Evolutionary conservation across 1,140 invertebrate species (phyloP).

Genomic region (Psilanteris sp.): DNA sequence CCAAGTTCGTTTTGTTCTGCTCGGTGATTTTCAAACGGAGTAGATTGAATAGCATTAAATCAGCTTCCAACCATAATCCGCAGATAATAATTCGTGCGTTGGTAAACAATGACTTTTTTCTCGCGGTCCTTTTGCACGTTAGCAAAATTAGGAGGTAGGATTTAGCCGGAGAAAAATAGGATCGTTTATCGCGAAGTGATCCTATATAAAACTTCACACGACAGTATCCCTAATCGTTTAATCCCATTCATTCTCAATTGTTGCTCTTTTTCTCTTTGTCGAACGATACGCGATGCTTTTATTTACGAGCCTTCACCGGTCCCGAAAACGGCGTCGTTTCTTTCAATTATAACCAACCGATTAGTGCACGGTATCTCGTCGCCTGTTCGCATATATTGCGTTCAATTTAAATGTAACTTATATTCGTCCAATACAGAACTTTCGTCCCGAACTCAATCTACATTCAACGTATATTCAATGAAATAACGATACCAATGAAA

Average conservation of each 20-base stretch:
- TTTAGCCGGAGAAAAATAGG: slow-evolving; percentile 50
- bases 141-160: slow-evolving; percentile 48
- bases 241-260: slow-evolving; percentile 60
- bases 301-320: slow-evolving; percentile 25
- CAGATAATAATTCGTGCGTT: slow-evolving; percentile 45
- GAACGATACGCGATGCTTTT: slow-evolving; percentile 28
- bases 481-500: too few species aligned
- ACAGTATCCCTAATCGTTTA: slow-evolving; percentile 56
- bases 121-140: slow-evolving; percentile 26
- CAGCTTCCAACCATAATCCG: slow-evolving; percentile 36
- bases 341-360: slow-evolving; percentile 45
- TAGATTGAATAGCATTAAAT: slow-evolving; percentile 42
- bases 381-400: too few species aligned
- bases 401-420: too few species aligned
- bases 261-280: slow-evolving; percentile 56
- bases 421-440: too few species aligned
- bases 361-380: slow-evolving; percentile 18
- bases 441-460: too few species aligned
- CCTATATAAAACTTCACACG: slow-evolving; percentile 54
- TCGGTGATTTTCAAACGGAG: slow-evolving; percentile 9
- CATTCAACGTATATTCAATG: too few species aligned
- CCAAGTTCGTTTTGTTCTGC: too few species aligned
- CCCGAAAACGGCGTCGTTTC: slow-evolving; percentile 31
- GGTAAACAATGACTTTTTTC: slow-evolving; percentile 41
- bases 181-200: slow-evolving; percentile 56